phyloP scores from a whole-genome alignment of 2,113 vertebrate species.

The Podarcis cretensis region DNA sequence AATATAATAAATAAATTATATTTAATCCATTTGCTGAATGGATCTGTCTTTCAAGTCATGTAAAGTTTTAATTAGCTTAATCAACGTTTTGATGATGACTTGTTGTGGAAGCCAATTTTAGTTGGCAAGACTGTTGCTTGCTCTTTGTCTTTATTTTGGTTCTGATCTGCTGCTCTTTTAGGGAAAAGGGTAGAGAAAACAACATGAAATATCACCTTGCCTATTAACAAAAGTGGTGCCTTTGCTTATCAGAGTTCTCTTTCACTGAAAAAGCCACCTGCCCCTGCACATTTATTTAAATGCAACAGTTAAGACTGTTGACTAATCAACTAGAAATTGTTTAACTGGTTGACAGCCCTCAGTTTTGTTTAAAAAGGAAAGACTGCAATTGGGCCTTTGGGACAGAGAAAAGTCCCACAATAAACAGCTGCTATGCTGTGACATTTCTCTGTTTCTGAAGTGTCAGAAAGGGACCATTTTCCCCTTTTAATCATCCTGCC shows the following conservation, averaged over 20 bases:
- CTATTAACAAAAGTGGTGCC: neutral
- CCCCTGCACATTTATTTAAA: neutral
- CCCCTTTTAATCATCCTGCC: neutral
- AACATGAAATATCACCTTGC: neutral
- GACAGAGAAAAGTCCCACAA: no score
- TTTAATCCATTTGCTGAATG: neutral
- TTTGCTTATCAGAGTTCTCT: neutral
- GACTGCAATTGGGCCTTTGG: constrained; percentile 9
- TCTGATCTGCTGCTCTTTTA: neutral
- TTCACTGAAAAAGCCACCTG: neutral
- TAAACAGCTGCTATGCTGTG: neutral
- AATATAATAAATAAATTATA: neutral
- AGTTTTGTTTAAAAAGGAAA: neutral
- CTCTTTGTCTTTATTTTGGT: neutral
- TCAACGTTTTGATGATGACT: neutral
- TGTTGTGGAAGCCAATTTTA: neutral
- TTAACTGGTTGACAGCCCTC: neutral
- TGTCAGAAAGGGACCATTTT: constrained; percentile 24
- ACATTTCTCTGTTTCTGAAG: neutral
- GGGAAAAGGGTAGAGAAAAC: neutral
- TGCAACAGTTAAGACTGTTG: neutral
- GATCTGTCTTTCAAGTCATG: no score
- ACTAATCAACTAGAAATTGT: neutral
- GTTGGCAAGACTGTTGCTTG: no score
- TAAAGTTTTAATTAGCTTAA: neutral